phyloP scores from a whole-genome alignment of 2,113 vertebrate genomes.

The Ailuropoda melanoleuca region DNA sequence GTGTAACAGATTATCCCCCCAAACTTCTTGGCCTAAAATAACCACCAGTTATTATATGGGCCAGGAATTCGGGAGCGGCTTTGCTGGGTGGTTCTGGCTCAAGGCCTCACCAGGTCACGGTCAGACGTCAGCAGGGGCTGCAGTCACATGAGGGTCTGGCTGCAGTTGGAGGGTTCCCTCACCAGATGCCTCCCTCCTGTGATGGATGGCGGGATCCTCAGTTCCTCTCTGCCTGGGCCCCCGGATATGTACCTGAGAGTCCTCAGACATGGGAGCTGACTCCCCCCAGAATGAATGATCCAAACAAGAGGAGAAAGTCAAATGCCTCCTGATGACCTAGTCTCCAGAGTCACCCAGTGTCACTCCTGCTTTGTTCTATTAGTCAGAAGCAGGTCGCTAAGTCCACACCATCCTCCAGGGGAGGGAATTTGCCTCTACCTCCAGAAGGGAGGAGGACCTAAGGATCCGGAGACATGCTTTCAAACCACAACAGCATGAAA shows the following conservation, averaged over 20 bases:
- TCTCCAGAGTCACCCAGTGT: neutral
- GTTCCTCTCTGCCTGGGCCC: neutral
- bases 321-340: neutral
- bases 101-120: neutral
- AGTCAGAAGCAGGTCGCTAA: neutral
- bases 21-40: neutral
- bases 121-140: neutral
- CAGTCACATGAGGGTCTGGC: fast-evolving
- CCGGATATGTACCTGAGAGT: fast-evolving
- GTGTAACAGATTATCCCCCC: neutral
- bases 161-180: too few relatives aligned
- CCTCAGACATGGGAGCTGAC: neutral
- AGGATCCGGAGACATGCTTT: neutral
- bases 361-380: neutral
- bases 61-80: neutral
- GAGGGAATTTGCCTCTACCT: neutral
- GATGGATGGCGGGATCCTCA: neutral
- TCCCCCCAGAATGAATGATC: neutral
- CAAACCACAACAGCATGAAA: neutral
- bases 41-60: neutral
- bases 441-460: neutral
- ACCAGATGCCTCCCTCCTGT: neutral
- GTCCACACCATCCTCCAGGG: neutral
- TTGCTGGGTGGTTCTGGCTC: neutral
- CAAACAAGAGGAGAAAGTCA: neutral